Evolutionary conservation across 2,113 vertebrate species (phyloP), one percentile per base, ranked within the genome.

Genomic region (Crocuta crocuta): DNA sequence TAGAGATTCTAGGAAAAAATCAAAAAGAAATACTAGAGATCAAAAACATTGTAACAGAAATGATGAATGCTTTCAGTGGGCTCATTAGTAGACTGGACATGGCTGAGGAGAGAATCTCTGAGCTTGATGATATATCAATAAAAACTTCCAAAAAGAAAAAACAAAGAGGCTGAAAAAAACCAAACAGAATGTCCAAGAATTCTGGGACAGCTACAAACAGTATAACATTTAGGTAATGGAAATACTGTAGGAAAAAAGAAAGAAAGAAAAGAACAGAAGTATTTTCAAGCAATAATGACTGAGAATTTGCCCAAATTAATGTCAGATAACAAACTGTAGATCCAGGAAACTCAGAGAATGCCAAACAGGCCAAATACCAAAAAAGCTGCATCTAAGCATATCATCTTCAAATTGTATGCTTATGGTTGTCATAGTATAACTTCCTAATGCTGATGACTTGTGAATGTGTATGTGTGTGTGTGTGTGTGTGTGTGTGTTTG

Each of bases 121-220:
- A 80, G 2, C 31, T 79, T 33, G 33, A 68, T 10, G 31, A 2
- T 12, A 10, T 10, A 3, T 90, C 79, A 85, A 2, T 39, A 23
- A 61, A 50, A 66, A 53, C 26, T 80, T 94, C 1, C 53, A 66
- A 26, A 50, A 86, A 71, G 81, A 17, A 33, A 79, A 93, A 90
- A 24, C 33, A 55, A 73, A 50, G 26, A 58, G 26, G 90, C 19
- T 58, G 55, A 33, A 74, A 86, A 35, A 65, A 31, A 15, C 21
- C 26, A 58, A 58, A n/a, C 24, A 66, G 13, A 86, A 19, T 71
- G 24, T 8, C 19, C 16, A 50, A 43, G 31, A 66, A 68, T 24
- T 21, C 4, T 31, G 43, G 17, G 23, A 19, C 24, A 80, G 16
- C n/a, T 26, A n/a, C 86, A 82, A n/a, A 26, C 43, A 10, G 11